Percentiles rank a stretch among this genome's conserved stretches.
Evolutionary conservation across 2,113 vertebrate species (phyloP).

Genomic region (Pluvialis apricaria): DNA sequence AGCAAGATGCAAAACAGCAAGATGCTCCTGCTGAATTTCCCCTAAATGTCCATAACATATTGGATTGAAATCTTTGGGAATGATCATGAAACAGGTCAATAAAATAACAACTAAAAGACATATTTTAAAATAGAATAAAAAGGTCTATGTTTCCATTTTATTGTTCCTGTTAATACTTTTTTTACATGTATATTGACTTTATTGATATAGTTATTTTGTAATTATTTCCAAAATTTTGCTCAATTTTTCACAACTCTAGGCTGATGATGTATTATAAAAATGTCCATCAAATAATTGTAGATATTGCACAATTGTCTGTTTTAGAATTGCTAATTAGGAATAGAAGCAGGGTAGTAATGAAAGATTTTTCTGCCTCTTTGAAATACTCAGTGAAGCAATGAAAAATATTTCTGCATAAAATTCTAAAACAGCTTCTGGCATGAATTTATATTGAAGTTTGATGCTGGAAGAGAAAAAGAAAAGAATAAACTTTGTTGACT

Average conservation of each 20-base stretch:
- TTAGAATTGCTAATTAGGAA: neutral
- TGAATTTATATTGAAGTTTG: neutral
- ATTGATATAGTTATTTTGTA: neutral
- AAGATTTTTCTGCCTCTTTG: neutral
- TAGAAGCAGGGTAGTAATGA: neutral
- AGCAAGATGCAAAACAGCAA: no score
- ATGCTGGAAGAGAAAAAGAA: neutral
- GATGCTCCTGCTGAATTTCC: neutral
- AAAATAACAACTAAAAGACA: neutral
- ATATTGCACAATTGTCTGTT: neutral
- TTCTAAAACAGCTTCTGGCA: neutral
- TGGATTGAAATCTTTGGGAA: neutral
- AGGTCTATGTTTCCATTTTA: neutral
- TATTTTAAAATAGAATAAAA: neutral
- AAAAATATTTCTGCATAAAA: conserved; percentile 17
- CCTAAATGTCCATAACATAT: neutral
- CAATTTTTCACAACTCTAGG: neutral
- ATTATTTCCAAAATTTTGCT: neutral
- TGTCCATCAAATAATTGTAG: neutral
- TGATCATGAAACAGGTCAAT: neutral
- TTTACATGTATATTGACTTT: neutral
- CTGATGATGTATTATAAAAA: neutral
- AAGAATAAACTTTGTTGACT: neutral
- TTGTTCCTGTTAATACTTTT: neutral
- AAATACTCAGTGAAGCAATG: neutral